phyloP scores from a whole-genome alignment of 2,113 vertebrate genomes.

The Odontophorus gujanensis region DNA sequence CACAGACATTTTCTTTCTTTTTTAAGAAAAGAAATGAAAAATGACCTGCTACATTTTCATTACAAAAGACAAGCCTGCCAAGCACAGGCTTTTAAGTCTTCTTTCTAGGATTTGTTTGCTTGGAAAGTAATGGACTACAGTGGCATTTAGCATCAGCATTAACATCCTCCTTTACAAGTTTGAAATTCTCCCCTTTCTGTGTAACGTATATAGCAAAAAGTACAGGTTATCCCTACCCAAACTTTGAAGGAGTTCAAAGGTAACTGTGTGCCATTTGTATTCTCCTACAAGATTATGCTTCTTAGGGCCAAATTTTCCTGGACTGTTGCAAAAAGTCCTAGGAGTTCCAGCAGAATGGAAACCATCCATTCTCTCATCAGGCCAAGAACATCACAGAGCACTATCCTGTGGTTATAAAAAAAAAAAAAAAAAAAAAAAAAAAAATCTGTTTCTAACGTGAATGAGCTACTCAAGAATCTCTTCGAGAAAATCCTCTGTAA shows the following conservation, averaged over 20 bases:
- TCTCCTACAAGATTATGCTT: background rate
- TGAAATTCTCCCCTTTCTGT: background rate
- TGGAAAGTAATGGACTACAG: background rate
- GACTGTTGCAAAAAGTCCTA: background rate
- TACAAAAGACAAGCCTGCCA: background rate
- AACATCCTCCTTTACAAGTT: background rate
- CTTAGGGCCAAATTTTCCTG: background rate
- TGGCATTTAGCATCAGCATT: background rate
- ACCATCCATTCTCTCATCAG: background rate
- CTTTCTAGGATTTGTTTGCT: background rate
- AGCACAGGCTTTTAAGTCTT: background rate
- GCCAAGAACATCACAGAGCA: background rate
- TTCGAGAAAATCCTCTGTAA: background rate
- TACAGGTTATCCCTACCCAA: background rate
- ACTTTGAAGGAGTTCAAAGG: background rate
- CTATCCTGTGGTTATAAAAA: background rate
- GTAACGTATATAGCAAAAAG: background rate
- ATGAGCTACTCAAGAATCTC: background rate
- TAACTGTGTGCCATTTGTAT: background rate
- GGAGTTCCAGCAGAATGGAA: background rate
- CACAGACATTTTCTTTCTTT: background rate
- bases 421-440: background rate
- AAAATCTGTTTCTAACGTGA: background rate
- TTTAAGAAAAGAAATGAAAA: background rate
- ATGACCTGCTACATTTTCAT: background rate